Evolutionary conservation across 2,888 invertebrate species (phyloP).

Genomic region (Amiota mariae): DNA sequence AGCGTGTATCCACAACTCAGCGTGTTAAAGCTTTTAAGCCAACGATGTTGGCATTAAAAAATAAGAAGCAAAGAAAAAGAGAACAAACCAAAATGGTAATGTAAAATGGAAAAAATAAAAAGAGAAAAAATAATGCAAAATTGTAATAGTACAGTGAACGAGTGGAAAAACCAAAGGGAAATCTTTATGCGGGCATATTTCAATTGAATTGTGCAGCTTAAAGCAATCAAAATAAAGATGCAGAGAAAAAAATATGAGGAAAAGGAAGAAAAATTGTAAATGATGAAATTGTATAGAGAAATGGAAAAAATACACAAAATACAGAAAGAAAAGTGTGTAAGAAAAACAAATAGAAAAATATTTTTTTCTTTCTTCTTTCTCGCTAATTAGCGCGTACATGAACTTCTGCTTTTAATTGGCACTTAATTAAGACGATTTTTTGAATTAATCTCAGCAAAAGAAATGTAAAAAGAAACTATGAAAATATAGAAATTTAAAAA

Average conservation of each 20-base stretch:
- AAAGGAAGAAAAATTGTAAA: background rate
- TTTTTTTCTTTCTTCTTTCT: background rate
- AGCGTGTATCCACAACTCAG: background rate
- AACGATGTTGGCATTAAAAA: background rate
- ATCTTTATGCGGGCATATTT: background rate
- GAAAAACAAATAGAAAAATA: background rate
- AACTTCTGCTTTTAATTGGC: constrained; percentile 15
- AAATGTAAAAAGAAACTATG: background rate
- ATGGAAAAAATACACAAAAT: background rate
- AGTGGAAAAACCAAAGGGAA: constrained; percentile 1
- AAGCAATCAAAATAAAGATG: constrained; percentile 1
- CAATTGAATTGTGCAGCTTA: constrained; percentile 12
- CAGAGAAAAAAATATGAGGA: background rate
- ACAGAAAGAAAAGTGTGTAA: background rate
- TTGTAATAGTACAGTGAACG: background rate
- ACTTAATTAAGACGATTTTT: constrained; percentile 8
- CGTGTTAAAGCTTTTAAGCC: background rate
- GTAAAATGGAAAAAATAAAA: constrained; percentile 1
- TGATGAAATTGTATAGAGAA: background rate
- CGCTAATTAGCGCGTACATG: constrained; percentile 15
- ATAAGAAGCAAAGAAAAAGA: background rate
- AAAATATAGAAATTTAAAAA: background rate
- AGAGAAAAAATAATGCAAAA: constrained; percentile 1
- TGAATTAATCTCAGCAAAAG: background rate
- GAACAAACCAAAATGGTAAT: background rate